A percentile compares a stretch with the other conserved stretches of the same genome.
Evolutionary conservation across 1,140 invertebrate genomes (phyloP).

Genomic region (Zaprionus inermis): DNA sequence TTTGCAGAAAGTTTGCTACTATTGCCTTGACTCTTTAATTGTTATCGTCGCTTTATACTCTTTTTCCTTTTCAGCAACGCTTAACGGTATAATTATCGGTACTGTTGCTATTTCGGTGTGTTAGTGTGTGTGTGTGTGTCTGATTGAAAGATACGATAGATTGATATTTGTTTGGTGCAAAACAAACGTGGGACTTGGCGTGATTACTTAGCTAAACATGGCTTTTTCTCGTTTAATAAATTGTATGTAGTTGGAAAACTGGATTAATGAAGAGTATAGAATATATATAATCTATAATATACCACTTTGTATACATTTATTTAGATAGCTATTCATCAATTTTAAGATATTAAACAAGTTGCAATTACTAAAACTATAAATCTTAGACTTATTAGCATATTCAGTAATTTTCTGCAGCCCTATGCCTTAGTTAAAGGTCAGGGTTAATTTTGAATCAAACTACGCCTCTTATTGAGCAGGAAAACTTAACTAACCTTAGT

Average conservation of each 20-base stretch:
- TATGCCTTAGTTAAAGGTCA: conserved; percentile 23
- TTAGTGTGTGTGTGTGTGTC: conserved; percentile 20
- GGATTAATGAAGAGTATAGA: too few species aligned
- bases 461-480: conserved; percentile 13
- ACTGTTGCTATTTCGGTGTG: background rate
- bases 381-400: background rate
- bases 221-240: background rate
- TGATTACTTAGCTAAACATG: background rate
- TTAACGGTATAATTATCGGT: conserved; percentile 71
- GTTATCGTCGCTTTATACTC: conserved; percentile 63
- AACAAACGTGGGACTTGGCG: background rate
- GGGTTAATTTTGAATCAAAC: conserved; percentile 13
- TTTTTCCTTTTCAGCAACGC: conserved; percentile 52
- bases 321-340: too few species aligned
- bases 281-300: too few species aligned
- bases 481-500: conserved; percentile 14
- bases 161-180: conserved; percentile 4
- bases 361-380: background rate
- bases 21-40: conserved; percentile 60
- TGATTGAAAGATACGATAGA: background rate
- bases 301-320: too few species aligned
- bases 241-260: too few species aligned
- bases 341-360: too few species aligned
- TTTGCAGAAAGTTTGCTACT: conserved; percentile 26
- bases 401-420: background rate